Base-by-base conservation (phyloP, 2,888 invertebrate species). In the Caenorhabditis sinica region DNA sequence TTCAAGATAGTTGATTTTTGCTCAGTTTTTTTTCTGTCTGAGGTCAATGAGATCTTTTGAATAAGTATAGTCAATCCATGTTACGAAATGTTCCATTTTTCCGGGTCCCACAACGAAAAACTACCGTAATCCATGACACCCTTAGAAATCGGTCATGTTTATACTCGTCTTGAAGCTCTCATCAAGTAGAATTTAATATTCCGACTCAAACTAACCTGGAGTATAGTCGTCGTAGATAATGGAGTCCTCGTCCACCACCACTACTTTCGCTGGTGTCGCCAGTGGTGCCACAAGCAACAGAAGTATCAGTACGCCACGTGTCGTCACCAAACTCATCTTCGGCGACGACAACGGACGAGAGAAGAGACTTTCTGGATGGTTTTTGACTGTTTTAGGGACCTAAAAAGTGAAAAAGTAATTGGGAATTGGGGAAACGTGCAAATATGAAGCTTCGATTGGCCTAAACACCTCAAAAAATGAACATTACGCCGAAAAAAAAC, bases 211-310 rank as follows among this genome's bases (percentile, higher is more conserved):
- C 65, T 33, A 25, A 80, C 80, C 80, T 60, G 80, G 80, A 15
- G 80, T 80, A 60, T 80, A 80, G 33, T 80, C 80, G 60, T 80
- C 80, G 72, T 36, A 80, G 51, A 80, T 80, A 58, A 80, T 72
- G 9, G 61, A 66, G 56, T 80, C 80, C 66, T 66, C 80, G 58
- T 72, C 72, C 30, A 45, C 45, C 15, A 66, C 69, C 30, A 23
- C 45, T 20, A 66, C 72, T 15, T 80, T 80, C 23, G 72, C 53
- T 36, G 80, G 80, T 13, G 72, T 65, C 17, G 66, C 65, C 28
- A 80, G 33, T 11, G 80, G 65, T 28, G 72, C 80, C 30, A 80
- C 30, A 2, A 80, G 72, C 66, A 80, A 63, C 25, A 80, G 58
- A n/a, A 58, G 23, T 17, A 73, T 72, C 49, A 72, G 17, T 65